Evolutionary conservation across 1,140 invertebrate genomes (phyloP), one percentile per base, ranked within the genome.

Genomic region (Fopius arisanus): DNA sequence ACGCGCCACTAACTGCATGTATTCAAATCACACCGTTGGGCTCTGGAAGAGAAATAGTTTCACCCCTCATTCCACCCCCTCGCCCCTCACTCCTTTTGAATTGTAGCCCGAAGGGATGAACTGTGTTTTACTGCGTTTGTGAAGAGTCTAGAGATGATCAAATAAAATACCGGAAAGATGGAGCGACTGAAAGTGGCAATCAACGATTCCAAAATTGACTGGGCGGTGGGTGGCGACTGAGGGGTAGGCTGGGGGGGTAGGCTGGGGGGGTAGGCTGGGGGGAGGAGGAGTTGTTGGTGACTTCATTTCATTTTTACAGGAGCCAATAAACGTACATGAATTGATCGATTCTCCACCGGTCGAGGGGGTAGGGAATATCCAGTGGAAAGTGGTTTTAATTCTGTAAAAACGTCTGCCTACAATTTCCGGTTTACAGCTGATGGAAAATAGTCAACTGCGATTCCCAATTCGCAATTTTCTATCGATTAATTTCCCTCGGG

Each of bases 1-100:
- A 87, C 86, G 86, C 76, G 82, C 81, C 79, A 76, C 83, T 87
- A 87, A 87, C 85, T 86, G 85, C 81, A 80, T 86, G 82, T 85
- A 87, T 87, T 87, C 84, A 87, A 87, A 87, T 87, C 86, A 87
- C 84, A 84, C 81, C 73, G 69, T 70, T 67, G 72, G 33, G 72
- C 75, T 72, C 74, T 81, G 78, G 79, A 83, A 86, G 84, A 84
- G 84, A 85, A 86, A 87, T 87, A 85, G 83, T 86, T 86, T 84
- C 76, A 70, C 72, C 37, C 28, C 54, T 72, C 48, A n/a, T 68
- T 40, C 0, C 63, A 48, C 43, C 76, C 70, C 72, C 29, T 23
- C 54, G 70, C 41, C 73, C 41, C 0, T 51, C 54, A 28, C 59
- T 73, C 73, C 75, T 78, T 84, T 79, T 79, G 77, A 79, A 77